Percentiles rank a stretch among this genome's conserved stretches.
These are phyloP conservation scores for Drosophila suboccidentalis DNA, from an alignment of 2,888 invertebrate genomes.

Conservation along the genomic window DNA sequence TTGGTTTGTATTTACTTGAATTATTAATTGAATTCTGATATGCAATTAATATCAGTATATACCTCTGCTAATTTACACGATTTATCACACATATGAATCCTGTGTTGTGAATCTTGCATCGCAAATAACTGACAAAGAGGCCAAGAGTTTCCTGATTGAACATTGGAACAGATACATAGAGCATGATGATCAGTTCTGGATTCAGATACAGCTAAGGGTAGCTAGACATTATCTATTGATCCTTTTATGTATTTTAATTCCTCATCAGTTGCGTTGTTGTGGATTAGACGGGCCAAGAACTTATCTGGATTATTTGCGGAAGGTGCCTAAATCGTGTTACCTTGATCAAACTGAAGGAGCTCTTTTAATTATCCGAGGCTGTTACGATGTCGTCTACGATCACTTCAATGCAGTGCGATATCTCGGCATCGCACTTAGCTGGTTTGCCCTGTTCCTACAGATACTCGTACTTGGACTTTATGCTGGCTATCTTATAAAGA, in stretches of 20 bases:
- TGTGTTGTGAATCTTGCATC: conserved; percentile 1
- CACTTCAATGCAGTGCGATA: not conserved
- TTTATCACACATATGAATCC: not conserved
- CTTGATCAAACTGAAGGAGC: not conserved
- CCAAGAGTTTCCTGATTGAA: not conserved
- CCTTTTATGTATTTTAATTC: not conserved
- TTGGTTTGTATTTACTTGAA: conserved; percentile 27
- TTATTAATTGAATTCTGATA: no score
- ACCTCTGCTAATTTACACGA: conserved; percentile 26
- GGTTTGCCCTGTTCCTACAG: conserved; percentile 22
- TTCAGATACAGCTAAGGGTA: conserved; percentile 31
- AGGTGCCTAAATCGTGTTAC: conserved; percentile 41
- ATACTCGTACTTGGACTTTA: not conserved
- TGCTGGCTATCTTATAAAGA: not conserved
- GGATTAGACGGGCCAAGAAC: conserved; percentile 50
- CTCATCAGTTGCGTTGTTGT: conserved; percentile 46
- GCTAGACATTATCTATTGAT: no score
- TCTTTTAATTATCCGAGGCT: conserved; percentile 38
- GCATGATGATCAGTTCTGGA: conserved; percentile 29
- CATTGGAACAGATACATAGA: conserved; percentile 33
- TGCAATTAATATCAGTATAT: conserved; percentile 22
- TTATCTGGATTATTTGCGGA: conserved; percentile 40
- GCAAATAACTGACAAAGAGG: not conserved
- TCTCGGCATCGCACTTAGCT: conserved; percentile 17
- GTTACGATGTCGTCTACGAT: conserved; percentile 28